phyloP scores from a whole-genome alignment of 2,888 invertebrate genomes.

The Listrodromus nycthemerus region DNA sequence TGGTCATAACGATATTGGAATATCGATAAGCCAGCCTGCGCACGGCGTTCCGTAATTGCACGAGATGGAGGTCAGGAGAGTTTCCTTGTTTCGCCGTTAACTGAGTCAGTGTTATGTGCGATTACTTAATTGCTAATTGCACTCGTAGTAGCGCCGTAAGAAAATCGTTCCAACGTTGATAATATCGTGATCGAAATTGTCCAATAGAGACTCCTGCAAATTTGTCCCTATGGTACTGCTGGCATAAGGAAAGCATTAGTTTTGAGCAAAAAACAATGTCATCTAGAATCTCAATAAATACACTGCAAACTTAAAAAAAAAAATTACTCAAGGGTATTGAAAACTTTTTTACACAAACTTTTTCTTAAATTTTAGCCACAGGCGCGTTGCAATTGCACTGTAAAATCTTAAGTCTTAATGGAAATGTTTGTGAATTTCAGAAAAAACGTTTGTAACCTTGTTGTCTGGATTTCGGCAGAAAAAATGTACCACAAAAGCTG shows the following conservation, averaged over 20 bases:
- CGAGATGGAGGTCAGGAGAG: slow-evolving; percentile 36
- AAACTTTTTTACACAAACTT: too few species aligned
- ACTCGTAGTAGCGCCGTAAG: slow-evolving; percentile 14
- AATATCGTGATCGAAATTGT: slow-evolving; percentile 1
- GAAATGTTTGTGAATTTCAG: too few species aligned
- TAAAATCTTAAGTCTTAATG: too few species aligned
- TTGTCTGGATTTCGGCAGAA: background rate
- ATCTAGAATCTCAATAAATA: too few species aligned
- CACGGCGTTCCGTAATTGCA: slow-evolving; percentile 47
- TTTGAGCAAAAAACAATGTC: too few species aligned
- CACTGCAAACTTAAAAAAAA: too few species aligned
- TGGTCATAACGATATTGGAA: slow-evolving; percentile 15
- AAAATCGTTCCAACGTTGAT: slow-evolving; percentile 20
- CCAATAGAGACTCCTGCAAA: background rate
- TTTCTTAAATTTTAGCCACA: too few species aligned
- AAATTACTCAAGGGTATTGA: too few species aligned
- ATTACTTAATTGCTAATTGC: slow-evolving; percentile 48
- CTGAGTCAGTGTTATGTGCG: slow-evolving; percentile 28
- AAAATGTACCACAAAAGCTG: background rate
- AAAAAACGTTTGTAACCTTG: too few species aligned
- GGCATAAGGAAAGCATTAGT: background rate
- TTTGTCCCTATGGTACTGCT: background rate
- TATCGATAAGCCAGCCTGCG: slow-evolving; percentile 38
- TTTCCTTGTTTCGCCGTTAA: slow-evolving; percentile 36
- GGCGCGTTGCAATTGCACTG: too few species aligned